Percentiles rank a stretch among this genome's conserved stretches.
Evolutionary conservation across 2,113 vertebrate species (phyloP).

Genomic region (Forbesichthys papilliferus): DNA sequence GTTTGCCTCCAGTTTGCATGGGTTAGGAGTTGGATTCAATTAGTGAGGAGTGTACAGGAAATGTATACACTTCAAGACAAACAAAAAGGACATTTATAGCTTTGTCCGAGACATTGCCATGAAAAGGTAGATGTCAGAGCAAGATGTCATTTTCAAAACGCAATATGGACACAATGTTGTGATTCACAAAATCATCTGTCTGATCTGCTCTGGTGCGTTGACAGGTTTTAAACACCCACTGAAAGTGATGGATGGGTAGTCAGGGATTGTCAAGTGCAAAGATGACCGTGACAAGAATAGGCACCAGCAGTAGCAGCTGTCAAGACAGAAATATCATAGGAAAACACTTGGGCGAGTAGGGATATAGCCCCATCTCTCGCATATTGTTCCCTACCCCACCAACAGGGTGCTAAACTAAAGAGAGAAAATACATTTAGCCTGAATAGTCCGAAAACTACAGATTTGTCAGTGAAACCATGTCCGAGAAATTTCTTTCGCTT

Average conservation of each 20-base stretch:
- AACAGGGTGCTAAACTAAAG: background rate
- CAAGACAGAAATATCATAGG: conserved; percentile 44
- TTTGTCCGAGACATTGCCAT: too few relatives aligned
- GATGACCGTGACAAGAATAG: conserved; percentile 25
- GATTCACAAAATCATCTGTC: background rate
- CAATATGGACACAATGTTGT: background rate
- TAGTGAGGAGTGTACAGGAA: too few relatives aligned
- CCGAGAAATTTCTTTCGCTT: too few relatives aligned
- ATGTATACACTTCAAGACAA: too few relatives aligned
- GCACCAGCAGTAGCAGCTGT: conserved; percentile 34
- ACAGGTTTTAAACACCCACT: conserved; percentile 23
- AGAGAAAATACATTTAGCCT: too few relatives aligned
- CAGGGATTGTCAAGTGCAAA: conserved; percentile 31
- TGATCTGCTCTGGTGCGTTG: background rate
- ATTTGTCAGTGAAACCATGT: too few relatives aligned
- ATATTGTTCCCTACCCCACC: background rate
- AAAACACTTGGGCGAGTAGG: conserved; percentile 43
- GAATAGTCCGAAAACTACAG: too few relatives aligned
- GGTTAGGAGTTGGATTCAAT: too few relatives aligned
- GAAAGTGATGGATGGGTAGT: conserved; percentile 26
- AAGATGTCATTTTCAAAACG: background rate
- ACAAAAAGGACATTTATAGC: too few relatives aligned
- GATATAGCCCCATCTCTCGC: conserved; percentile 26
- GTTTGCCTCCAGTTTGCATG: too few relatives aligned
- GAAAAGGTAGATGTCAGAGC: too few relatives aligned